These are phyloP conservation scores for Acanthopleura granulata DNA, from an alignment of 2,888 invertebrate species.

Conservation along the genomic window DNA sequence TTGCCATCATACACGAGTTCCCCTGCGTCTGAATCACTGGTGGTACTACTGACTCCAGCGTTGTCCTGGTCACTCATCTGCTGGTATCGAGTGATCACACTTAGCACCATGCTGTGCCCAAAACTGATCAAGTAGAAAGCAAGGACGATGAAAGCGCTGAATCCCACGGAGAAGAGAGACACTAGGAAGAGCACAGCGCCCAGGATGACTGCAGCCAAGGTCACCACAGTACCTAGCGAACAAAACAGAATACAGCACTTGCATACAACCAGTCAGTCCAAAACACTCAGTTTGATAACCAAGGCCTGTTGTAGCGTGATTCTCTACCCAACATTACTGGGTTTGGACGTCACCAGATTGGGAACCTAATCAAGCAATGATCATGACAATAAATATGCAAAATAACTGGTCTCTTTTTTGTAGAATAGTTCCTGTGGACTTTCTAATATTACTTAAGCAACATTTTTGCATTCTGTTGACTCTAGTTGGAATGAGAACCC, in stretches of 20 bases:
- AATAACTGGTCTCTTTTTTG: too few relatives aligned
- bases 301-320: too few relatives aligned
- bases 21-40: background rate
- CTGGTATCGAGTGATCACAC: background rate
- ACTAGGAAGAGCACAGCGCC: constrained; percentile 44
- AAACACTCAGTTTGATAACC: too few relatives aligned
- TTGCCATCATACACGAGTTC: background rate
- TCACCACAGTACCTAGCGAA: constrained; percentile 46
- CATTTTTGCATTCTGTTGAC: too few relatives aligned
- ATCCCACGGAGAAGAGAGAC: constrained; percentile 38
- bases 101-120: background rate
- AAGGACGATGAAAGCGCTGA: constrained; percentile 38
- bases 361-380: too few relatives aligned
- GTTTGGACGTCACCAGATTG: too few relatives aligned
- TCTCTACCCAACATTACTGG: too few relatives aligned
- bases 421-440: too few relatives aligned
- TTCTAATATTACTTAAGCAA: too few relatives aligned
- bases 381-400: too few relatives aligned
- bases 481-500: too few relatives aligned
- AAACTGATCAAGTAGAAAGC: constrained; percentile 26
- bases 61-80: background rate
- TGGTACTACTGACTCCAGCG: background rate
- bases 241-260: background rate
- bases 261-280: too few relatives aligned
- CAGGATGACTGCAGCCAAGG: constrained; percentile 47